Evolutionary conservation across 2,888 invertebrate species (phyloP).

Genomic region (Netelia melanura): DNA sequence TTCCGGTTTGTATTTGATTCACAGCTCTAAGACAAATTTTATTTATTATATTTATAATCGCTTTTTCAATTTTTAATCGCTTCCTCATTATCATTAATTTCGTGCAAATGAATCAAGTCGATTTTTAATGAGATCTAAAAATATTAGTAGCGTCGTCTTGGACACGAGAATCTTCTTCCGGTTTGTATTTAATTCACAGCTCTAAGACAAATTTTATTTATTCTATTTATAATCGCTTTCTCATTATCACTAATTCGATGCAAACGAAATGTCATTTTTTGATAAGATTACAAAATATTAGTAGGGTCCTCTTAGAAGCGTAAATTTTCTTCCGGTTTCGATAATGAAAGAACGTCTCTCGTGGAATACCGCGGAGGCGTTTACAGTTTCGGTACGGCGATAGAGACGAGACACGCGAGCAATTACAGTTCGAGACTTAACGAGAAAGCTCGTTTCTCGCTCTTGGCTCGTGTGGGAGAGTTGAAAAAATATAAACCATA

Average conservation of each 20-base stretch:
- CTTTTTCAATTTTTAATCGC: no score
- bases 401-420: constrained; percentile 50
- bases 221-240: not conserved
- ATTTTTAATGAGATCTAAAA: no score
- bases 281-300: not conserved
- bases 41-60: no score
- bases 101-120: no score
- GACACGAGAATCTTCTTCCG: no score
- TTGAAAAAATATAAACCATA: constrained; percentile 21
- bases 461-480: constrained; percentile 46
- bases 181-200: no score
- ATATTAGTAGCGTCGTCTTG: no score
- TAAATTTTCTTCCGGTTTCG: constrained; percentile 44
- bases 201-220: not conserved
- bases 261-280: constrained; percentile 15
- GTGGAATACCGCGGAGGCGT: constrained; percentile 48
- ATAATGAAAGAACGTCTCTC: constrained; percentile 37
- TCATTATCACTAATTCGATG: not conserved
- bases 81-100: no score
- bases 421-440: constrained; percentile 61
- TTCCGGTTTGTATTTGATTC: no score
- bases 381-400: constrained; percentile 25
- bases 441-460: constrained; percentile 41
- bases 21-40: no score
- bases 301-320: constrained; percentile 1